Conservation (phyloP, 1,140 invertebrate species). For the Paraescarpia echinospica region DNA sequence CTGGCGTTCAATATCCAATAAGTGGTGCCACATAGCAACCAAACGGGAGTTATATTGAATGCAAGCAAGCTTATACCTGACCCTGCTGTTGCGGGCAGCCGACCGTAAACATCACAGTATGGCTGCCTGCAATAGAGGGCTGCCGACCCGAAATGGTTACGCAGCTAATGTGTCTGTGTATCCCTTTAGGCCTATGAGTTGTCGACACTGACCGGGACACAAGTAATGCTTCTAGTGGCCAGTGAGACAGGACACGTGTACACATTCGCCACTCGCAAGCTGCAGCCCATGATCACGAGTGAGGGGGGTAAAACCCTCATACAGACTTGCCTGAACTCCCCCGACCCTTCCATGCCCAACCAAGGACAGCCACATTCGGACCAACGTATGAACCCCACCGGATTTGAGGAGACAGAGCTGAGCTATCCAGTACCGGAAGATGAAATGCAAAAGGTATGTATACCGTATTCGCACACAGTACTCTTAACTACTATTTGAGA, state of each 20-base stretch:
- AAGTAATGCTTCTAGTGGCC: constrained; percentile 71
- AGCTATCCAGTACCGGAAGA: constrained; percentile 67
- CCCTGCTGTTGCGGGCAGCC: too few relatives aligned
- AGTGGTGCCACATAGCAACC: too few relatives aligned
- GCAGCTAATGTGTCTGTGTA: not conserved
- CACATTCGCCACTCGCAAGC: constrained; percentile 97
- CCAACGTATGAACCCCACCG: constrained; percentile 96
- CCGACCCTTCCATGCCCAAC: constrained; percentile 71
- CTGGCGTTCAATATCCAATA: too few relatives aligned
- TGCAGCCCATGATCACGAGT: constrained; percentile 99
- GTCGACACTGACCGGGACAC: constrained; percentile 97
- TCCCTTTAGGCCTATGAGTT: constrained; percentile 89
- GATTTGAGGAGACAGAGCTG: constrained; percentile 97
- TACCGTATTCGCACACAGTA: too few relatives aligned
- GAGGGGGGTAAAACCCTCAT: constrained; percentile 98
- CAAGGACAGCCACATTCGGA: constrained; percentile 64
- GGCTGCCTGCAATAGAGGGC: too few relatives aligned
- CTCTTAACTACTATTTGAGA: too few relatives aligned
- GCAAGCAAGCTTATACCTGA: too few relatives aligned
- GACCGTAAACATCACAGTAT: too few relatives aligned
- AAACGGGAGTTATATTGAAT: too few relatives aligned
- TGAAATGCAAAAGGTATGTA: constrained; percentile 8
- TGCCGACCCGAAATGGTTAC: too few relatives aligned
- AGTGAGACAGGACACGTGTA: constrained; percentile 87
- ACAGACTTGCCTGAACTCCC: constrained; percentile 97